Conservation (phyloP, 2,797 vertebrate genomes). For the Chloroceryle inda region DNA sequence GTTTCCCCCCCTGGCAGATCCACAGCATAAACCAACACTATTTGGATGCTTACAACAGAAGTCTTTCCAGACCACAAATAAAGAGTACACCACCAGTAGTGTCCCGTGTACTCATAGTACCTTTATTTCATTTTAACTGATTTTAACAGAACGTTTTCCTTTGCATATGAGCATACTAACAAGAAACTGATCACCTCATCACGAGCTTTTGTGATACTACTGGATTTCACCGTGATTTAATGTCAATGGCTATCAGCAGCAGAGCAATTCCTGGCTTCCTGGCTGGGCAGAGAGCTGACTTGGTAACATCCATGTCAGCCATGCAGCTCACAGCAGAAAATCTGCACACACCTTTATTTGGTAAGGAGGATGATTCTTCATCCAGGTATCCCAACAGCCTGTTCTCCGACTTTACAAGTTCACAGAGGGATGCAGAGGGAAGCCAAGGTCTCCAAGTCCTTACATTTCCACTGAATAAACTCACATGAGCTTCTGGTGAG, state of each 20-base stretch:
- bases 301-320: background rate
- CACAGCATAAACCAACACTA: background rate
- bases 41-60: background rate
- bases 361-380: background rate
- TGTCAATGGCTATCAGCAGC: background rate
- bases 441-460: background rate
- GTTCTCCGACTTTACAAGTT: background rate
- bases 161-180: background rate
- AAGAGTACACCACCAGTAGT: background rate
- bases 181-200: background rate
- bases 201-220: background rate
- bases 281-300: background rate
- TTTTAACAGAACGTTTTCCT: background rate
- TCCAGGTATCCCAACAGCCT: background rate
- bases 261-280: background rate
- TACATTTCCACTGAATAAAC: background rate
- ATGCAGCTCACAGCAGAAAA: background rate
- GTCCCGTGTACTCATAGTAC: background rate
- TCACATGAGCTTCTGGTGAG: background rate
- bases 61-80: slow-evolving; percentile 42
- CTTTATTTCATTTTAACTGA: background rate
- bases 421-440: background rate
- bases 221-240: background rate
- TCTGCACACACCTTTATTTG: background rate
- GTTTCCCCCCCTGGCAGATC: background rate